Base-by-base conservation (phyloP, 2,113 vertebrate species). In the Tapirus terrestris region DNA sequence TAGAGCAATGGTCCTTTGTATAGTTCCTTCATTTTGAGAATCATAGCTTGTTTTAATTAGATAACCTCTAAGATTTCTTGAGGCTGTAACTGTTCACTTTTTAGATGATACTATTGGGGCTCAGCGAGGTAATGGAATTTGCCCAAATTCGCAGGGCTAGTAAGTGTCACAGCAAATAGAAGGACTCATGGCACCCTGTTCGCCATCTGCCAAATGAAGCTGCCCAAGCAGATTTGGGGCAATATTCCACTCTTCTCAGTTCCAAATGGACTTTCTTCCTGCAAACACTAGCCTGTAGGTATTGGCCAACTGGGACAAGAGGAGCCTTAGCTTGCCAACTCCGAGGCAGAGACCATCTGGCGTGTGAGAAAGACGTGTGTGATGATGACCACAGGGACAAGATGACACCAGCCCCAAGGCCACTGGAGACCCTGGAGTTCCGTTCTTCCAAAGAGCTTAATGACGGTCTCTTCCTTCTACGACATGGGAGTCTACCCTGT, bases 311-410 rank as follows among this genome's bases (percentile, higher is more conserved):
- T 95, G 84, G 87, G 94, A 85, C 75, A 75, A 31, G 60, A 96
- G 90, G 61, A 51, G 21, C 53, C 36, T 60, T 39, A 0, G 87
- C 68, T 60, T 67, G 79, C 94, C 97, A 95, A 10, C 13, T 91
- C 90, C 11, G 2, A 94, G 87, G 75, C 80, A 87, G 87, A 92
- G 73, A 73, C 92, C 95, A 96, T 96, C 95, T 97, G 97, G 94
- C 45, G 58, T 92, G 76, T 96, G 94, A 96, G 96, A 97, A 63
- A 76, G 89, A 85, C 2, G 2, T 36, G 72, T 39, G 77, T 75
- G 79, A 29, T 12, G 23, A 39, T 77, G 88, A 87, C 27, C 80
- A 92, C 79, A 39, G 89, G 60, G 83, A 67, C 29, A 89, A 91
- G 92, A 70, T 31, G 95, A 89, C 92, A 81, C 79, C 67, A 75